Evolutionary conservation across 2,888 invertebrate genomes (phyloP).

Genomic region (Cataglyphis rosenhaueri): DNA sequence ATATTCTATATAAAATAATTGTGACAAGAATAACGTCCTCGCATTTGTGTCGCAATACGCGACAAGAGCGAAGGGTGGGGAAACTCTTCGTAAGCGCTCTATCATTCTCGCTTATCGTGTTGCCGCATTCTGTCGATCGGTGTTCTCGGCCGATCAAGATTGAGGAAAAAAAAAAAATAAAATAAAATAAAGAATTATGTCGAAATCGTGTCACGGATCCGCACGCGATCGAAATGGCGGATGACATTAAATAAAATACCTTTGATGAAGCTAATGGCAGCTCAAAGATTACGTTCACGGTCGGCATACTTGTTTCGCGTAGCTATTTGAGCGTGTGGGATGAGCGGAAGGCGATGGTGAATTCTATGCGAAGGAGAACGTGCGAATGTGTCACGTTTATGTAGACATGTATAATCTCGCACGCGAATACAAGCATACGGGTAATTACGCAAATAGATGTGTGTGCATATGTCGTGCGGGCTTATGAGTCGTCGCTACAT

Average conservation of each 20-base stretch:
- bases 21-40: slow-evolving; percentile 38
- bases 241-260: slow-evolving; percentile 38
- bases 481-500: slow-evolving; percentile 67
- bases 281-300: slow-evolving; percentile 64
- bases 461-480: slow-evolving; percentile 59
- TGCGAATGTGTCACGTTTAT: slow-evolving; percentile 57
- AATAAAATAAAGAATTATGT: slow-evolving; percentile 24
- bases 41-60: slow-evolving; percentile 25
- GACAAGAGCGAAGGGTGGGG: neutral
- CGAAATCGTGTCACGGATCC: slow-evolving; percentile 34
- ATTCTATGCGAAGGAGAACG: slow-evolving; percentile 58
- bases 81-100: slow-evolving; percentile 25
- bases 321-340: slow-evolving; percentile 60
- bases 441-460: slow-evolving; percentile 68
- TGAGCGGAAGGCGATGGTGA: slow-evolving; percentile 65
- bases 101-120: slow-evolving; percentile 41
- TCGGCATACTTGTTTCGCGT: slow-evolving; percentile 63
- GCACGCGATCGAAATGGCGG: slow-evolving; percentile 35
- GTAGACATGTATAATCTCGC: slow-evolving; percentile 39
- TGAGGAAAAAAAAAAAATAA: slow-evolving; percentile 9
- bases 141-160: slow-evolving; percentile 40
- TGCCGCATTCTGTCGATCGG: slow-evolving; percentile 29
- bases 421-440: slow-evolving; percentile 65
- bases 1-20: slow-evolving; percentile 30
- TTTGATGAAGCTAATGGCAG: slow-evolving; percentile 60